A percentile compares a stretch with the other conserved stretches of the same genome.
These are phyloP conservation scores for Drosophila leonis DNA, from an alignment of 2,888 invertebrate species.

Conservation along the genomic window DNA sequence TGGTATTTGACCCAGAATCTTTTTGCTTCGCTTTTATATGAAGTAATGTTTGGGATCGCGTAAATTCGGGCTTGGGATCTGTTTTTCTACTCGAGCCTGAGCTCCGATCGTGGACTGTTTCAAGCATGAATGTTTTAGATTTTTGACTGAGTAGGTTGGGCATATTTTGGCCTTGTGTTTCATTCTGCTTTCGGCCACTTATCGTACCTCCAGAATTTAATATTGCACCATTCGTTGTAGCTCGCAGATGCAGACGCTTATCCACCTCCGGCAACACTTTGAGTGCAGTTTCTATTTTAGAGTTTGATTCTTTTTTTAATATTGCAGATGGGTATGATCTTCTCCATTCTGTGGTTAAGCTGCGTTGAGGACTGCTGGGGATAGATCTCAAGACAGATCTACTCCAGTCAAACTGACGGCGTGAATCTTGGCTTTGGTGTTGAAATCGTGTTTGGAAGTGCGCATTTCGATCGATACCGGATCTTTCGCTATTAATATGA, in stretches of 20 bases:
- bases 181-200: constrained; percentile 87
- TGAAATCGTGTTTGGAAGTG: constrained; percentile 59
- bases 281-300: constrained; percentile 58
- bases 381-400: constrained; percentile 36
- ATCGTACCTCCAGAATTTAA: constrained; percentile 93
- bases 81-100: constrained; percentile 3
- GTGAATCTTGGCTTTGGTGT: constrained; percentile 30
- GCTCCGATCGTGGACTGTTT: constrained; percentile 28
- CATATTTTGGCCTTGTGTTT: constrained; percentile 16
- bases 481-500: constrained; percentile 63
- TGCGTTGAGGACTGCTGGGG: constrained; percentile 18
- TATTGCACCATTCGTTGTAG: constrained; percentile 93
- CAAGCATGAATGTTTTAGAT: constrained; percentile 67
- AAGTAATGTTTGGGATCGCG: constrained; percentile 64
- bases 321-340: constrained; percentile 43
- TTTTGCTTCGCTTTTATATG: constrained; percentile 51
- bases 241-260: constrained; percentile 88
- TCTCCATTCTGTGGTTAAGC: constrained; percentile 49
- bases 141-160: constrained; percentile 50
- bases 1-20: constrained; percentile 33
- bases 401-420: constrained; percentile 35
- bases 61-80: constrained; percentile 40
- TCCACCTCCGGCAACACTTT: constrained; percentile 91
- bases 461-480: constrained; percentile 57
- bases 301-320: constrained; percentile 30